Conservation (phyloP, 1,140 invertebrate genomes). For the Bombus consobrinus region DNA sequence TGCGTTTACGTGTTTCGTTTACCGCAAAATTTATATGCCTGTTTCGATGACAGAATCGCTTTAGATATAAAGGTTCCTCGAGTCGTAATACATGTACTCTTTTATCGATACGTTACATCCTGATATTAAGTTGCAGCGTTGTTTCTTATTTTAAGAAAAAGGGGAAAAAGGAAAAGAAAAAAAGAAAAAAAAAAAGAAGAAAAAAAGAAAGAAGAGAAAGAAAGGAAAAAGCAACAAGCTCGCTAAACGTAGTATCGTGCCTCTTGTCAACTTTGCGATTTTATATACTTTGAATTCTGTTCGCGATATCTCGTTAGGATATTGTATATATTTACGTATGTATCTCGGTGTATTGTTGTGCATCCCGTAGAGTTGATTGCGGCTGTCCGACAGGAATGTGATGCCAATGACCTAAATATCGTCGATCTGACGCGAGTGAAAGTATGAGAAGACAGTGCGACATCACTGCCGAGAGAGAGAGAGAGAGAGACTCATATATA, state of each 20-base stretch:
- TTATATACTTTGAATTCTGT: conserved; percentile 32
- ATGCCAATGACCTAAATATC: conserved; percentile 2
- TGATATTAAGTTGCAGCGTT: conserved; percentile 34
- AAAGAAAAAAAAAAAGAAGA: no score
- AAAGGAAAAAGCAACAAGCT: neutral
- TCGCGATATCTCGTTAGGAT: conserved; percentile 31
- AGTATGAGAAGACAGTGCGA: conserved; percentile 28
- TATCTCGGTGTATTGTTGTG: conserved; percentile 38
- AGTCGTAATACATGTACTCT: conserved; percentile 14
- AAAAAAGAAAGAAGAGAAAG: fast-evolving
- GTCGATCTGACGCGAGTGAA: neutral
- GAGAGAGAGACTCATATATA: conserved; percentile 11
- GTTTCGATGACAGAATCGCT: conserved; percentile 24
- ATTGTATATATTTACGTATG: conserved; percentile 43
- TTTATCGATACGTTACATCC: conserved; percentile 18
- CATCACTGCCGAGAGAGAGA: conserved; percentile 49
- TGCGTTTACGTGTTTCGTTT: conserved; percentile 24
- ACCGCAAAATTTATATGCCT: conserved; percentile 39
- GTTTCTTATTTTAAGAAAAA: neutral
- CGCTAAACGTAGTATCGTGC: conserved; percentile 23
- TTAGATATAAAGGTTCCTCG: conserved; percentile 28
- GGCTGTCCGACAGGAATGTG: conserved; percentile 2
- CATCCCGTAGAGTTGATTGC: conserved; percentile 23
- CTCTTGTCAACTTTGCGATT: conserved; percentile 35
- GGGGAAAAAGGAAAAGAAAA: fast-evolving